These are phyloP conservation scores for Anas platyrhynchos DNA, from an alignment of 2,113 vertebrate genomes.

Conservation along the genomic window DNA sequence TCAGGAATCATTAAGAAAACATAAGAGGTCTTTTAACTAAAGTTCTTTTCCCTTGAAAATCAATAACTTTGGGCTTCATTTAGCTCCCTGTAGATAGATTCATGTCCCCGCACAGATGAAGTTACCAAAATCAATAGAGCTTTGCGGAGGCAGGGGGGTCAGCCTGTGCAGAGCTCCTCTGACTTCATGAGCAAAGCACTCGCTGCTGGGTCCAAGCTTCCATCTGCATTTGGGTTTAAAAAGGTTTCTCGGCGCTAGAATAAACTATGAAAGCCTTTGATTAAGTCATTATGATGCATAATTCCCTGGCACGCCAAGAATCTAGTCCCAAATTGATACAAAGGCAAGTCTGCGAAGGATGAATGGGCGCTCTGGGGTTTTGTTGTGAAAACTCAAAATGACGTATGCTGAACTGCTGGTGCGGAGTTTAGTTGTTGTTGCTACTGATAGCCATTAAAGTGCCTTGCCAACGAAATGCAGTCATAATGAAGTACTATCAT, in stretches of 20 bases:
- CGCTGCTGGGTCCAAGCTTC: background rate
- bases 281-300: constrained; percentile 47
- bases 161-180: constrained; percentile 31
- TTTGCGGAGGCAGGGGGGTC: constrained; percentile 34
- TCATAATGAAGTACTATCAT: background rate
- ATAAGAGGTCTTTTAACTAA: constrained; percentile 37
- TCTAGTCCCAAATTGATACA: constrained; percentile 35
- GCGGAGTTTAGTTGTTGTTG: background rate
- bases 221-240: constrained; percentile 19
- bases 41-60: constrained; percentile 33
- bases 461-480: background rate
- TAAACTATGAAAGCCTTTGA: constrained; percentile 37
- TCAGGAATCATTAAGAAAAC: constrained; percentile 30
- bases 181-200: constrained; percentile 52
- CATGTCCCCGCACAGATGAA: constrained; percentile 46
- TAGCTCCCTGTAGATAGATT: constrained; percentile 34
- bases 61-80: constrained; percentile 26
- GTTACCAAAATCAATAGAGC: constrained; percentile 56
- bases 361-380: background rate
- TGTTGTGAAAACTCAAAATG: constrained; percentile 12
- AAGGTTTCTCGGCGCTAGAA: constrained; percentile 25
- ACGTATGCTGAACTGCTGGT: background rate
- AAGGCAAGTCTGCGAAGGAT: constrained; percentile 34
- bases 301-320: constrained; percentile 48
- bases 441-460: background rate